Evolutionary conservation across 2,797 vertebrate species (phyloP).

Genomic region (Tenualosa ilisha): DNA sequence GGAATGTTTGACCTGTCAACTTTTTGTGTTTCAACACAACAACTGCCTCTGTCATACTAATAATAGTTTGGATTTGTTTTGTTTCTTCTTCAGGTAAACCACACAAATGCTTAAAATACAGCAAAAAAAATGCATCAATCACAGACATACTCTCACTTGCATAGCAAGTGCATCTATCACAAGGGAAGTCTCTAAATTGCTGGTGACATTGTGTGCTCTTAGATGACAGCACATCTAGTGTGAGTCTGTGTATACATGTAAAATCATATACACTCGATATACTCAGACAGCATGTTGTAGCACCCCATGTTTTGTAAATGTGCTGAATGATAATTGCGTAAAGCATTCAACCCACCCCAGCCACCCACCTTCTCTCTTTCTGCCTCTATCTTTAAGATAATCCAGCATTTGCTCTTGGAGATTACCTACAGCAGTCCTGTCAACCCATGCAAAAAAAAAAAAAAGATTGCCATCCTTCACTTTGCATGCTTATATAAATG

Average conservation of each 20-base stretch:
- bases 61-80: slow-evolving; percentile 13
- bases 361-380: slow-evolving; percentile 21
- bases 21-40: slow-evolving; percentile 10
- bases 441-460: slow-evolving; percentile 48
- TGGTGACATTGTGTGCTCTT: neutral
- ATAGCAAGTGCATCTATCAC: neutral
- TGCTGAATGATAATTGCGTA: neutral
- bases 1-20: slow-evolving; percentile 4
- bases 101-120: neutral
- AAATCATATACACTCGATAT: neutral
- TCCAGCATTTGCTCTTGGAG: neutral
- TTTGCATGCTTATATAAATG: slow-evolving; percentile 65
- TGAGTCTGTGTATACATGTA: neutral
- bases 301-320: neutral
- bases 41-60: slow-evolving; percentile 3
- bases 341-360: neutral
- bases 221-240: neutral
- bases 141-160: neutral
- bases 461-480: slow-evolving; percentile 48
- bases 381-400: slow-evolving; percentile 35
- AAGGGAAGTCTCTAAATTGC: neutral
- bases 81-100: neutral
- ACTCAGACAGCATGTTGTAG: neutral
- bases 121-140: neutral
- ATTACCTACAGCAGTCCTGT: slow-evolving; percentile 27